Base-by-base conservation (phyloP, 2,888 invertebrate species). In the Lepeophtheirus nordmannii region DNA sequence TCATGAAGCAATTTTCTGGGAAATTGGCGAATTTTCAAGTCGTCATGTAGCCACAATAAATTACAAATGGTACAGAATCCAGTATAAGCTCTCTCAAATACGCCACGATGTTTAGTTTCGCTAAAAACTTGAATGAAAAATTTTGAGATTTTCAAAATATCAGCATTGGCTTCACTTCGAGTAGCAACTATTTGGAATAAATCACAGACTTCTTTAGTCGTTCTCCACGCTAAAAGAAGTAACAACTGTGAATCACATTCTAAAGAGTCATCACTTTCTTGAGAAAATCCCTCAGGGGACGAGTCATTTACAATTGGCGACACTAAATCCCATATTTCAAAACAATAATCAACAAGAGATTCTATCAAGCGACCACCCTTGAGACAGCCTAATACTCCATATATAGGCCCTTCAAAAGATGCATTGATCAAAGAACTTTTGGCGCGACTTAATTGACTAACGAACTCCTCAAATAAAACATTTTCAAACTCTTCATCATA, bases 51-150 rank as follows among this genome's bases (percentile, higher is more conserved):
- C 53, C 53, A 46, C 5, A 46, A 17, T 14, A 46, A n/a, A 14
- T 46, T 46, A 17, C 53, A 46, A 46, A 46, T 46, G 8, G 17
- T 8, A 46, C 53, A 46, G 8, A 46, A 14, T 17, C 53, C 53
- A 17, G 53, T n/a, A 17, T 46, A 46, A 46, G 53, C 53, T 46
- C 53, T 46, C 53, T 46, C 53, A 46, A 46, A 46, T 14, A 46
- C 53, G 8, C 53, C 53, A 5, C 17, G 14, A 46, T 46, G 53
- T 46, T 46, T 14, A 14, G 53, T 46, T 14, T 46, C 53, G 8
- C 53, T 46, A 46, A 46, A 46, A n/a, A 46, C 53, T 17, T 17
- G n/a, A n/a, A 46, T 17, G 53, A 46, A 46, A 46, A 46, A 46
- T 17, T 46, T 46, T 14, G 53, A 14, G 8, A 17, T 17, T 14